Conservation (phyloP, 2,797 vertebrate species). For the Oreochromis mossambicus region DNA sequence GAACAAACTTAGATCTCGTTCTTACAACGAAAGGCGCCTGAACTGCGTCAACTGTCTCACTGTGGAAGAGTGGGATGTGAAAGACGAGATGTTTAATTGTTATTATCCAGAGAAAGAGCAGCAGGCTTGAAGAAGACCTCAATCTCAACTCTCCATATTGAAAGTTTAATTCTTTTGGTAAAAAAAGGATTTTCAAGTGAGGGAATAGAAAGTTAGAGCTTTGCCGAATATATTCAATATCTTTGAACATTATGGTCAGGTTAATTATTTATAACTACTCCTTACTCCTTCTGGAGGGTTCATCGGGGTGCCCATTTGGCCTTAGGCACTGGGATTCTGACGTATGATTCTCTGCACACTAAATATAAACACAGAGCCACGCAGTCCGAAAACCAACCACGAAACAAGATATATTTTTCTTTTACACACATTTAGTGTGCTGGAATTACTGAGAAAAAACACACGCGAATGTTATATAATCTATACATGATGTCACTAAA, state of each 20-base stretch:
- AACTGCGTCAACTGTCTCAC: not conserved
- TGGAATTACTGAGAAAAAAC: not conserved
- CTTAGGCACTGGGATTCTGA: not conserved
- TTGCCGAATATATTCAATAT: not conserved
- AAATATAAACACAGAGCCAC: not conserved
- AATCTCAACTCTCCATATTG: not conserved
- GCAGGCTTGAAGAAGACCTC: not conserved
- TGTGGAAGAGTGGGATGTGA: not conserved
- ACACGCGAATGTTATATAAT: not conserved
- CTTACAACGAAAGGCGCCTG: not conserved
- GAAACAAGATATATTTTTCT: not conserved
- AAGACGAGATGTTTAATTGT: not conserved
- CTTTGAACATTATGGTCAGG: not conserved
- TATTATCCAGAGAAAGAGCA: not conserved
- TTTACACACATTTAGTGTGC: not conserved
- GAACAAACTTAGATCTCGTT: not conserved
- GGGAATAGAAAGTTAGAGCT: not conserved
- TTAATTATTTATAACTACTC: not conserved
- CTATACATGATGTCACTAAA: not conserved
- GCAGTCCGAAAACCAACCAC: not conserved
- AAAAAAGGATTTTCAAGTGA: not conserved
- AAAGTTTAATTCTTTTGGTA: not conserved
- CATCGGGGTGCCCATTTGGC: not conserved
- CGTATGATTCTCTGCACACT: not conserved
- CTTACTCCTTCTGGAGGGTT: not conserved